Percentiles rank a stretch among this genome's conserved stretches.
phyloP scores from a whole-genome alignment of 2,113 vertebrate genomes.

The Petaurus breviceps region DNA sequence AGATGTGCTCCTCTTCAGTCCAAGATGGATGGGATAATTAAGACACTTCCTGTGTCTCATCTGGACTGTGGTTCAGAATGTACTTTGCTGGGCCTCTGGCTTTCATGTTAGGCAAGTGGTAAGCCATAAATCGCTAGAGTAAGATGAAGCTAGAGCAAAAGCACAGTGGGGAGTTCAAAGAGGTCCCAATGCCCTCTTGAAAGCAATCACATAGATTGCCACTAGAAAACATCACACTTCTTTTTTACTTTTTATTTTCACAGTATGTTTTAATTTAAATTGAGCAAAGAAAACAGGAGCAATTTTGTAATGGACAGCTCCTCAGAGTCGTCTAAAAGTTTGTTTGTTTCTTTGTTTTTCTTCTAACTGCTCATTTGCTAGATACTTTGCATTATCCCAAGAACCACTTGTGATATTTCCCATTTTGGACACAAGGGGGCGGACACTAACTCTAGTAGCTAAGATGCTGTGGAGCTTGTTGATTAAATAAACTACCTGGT shows the following conservation, averaged over 20 bases:
- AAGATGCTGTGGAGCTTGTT: not conserved
- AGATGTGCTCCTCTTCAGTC: not conserved
- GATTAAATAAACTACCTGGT: not conserved
- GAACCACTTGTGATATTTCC: not conserved
- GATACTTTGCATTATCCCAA: not conserved
- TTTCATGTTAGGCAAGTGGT: not conserved
- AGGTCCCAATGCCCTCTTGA: not conserved
- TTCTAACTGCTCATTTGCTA: not conserved
- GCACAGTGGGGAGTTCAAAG: not conserved
- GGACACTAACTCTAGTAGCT: not conserved
- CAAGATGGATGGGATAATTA: too few relatives aligned
- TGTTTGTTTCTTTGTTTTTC: not conserved
- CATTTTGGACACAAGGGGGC: not conserved
- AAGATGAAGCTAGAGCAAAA: not conserved
- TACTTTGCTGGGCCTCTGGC: not conserved
- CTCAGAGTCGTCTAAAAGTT: not conserved
- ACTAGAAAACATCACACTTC: not conserved
- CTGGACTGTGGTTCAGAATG: not conserved
- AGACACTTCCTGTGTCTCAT: not conserved
- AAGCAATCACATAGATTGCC: not conserved
- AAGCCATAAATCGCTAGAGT: not conserved
- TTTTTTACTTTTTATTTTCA: not conserved
- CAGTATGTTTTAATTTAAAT: not conserved
- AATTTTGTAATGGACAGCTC: not conserved
- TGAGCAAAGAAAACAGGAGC: not conserved